Base-by-base conservation (phyloP, 2,113 vertebrate species). In the Vidua chalybeata region DNA sequence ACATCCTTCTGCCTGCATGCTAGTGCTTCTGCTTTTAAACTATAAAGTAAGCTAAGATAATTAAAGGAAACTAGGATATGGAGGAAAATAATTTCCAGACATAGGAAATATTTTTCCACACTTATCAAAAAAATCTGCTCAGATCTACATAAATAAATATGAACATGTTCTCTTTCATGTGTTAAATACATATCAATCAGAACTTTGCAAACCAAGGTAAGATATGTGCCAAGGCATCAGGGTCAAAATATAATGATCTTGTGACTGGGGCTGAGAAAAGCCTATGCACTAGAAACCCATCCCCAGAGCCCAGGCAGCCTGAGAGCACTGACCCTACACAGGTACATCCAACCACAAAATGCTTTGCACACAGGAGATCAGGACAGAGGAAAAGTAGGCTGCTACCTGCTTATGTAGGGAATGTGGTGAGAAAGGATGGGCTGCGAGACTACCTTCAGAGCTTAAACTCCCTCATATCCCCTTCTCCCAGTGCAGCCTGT, bases 61-160 rank as follows among this genome's bases (percentile, higher is more conserved):
- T 75, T 56, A 88, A 54, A 54, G 1, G 11, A 85, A 87, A 58
- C 6, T 7, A 63, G 55, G 9, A 58, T 27, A 46, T 33, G 20
- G 30, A 90, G 20, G 14, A 85, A 94, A 90, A 76, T 80, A 85
- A 54, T 93, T 93, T 41, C 20, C n/a, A 77, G 46, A 39, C 26
- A 43, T n/a, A 45, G 31, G 33, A 86, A 90, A 95, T 89, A 19
- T 78, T 35, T 35, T 35, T n/a, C 19, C 46, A 30, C 14, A 49
- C 15, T 15, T 86, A 55, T 14, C 19, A 11, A 49, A 63, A 90
- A 90, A 26, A 39, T 64, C 27, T 64, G 14, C 19, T 78, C 13
- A 45, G 20, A 67, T 21, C n/a, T 72, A 58, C 16, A 33, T 61
- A 66, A 69, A 48, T 10, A 72, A 68, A 67, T 35, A 61, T 37